phyloP scores from a whole-genome alignment of 2,797 vertebrate genomes.

The Crotalus adamanteus region DNA sequence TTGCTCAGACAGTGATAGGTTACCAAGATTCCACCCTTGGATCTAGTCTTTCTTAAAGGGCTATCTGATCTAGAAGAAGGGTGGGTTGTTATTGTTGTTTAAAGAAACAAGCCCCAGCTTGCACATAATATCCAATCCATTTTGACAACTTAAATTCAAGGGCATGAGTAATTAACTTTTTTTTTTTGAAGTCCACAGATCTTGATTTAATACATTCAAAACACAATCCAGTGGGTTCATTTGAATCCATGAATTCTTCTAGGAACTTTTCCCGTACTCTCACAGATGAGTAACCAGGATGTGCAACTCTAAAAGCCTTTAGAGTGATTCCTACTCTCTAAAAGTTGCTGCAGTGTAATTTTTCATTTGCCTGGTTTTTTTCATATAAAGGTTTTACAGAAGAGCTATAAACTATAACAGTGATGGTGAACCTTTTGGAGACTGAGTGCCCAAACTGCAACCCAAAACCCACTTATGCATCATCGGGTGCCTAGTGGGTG shows the following conservation, averaged over 20 bases:
- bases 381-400: background rate
- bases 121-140: background rate
- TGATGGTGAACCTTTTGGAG: too few relatives aligned
- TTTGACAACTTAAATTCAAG: background rate
- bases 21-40: background rate
- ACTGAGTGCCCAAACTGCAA: too few relatives aligned
- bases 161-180: background rate
- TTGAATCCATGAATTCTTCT: background rate
- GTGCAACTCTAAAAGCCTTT: background rate
- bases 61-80: background rate
- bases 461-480: too few relatives aligned
- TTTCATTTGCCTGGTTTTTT: background rate
- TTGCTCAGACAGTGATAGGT: conserved; percentile 16
- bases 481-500: too few relatives aligned
- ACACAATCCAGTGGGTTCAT: background rate
- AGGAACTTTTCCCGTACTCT: background rate
- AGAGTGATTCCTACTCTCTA: background rate
- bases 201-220: background rate
- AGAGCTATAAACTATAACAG: background rate
- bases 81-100: background rate
- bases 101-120: background rate
- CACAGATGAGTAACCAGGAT: background rate
- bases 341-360: background rate
- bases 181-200: background rate
- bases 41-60: background rate